A percentile compares a stretch with the other conserved stretches of the same genome.
phyloP scores from a whole-genome alignment of 2,797 vertebrate species.

The Artibeus lituratus region DNA sequence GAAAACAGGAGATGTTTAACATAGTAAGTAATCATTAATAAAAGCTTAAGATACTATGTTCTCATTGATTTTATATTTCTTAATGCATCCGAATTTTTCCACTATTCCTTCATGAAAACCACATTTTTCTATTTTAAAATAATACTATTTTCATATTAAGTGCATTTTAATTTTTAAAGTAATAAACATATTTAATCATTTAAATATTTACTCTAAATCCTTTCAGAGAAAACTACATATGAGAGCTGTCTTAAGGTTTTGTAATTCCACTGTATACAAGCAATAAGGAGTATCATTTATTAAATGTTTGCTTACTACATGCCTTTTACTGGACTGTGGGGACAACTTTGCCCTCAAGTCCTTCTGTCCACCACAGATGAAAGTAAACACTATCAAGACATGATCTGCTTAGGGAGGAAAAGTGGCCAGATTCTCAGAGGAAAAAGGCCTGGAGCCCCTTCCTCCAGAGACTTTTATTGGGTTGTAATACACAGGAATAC shows the following conservation, averaged over 20 bases:
- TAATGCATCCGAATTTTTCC: not conserved
- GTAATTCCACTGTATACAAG: not conserved
- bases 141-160: not conserved
- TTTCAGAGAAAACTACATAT: not conserved
- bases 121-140: not conserved
- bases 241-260: not conserved
- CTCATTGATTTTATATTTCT: not conserved
- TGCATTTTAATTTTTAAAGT: not conserved
- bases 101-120: not conserved
- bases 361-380: too few relatives aligned
- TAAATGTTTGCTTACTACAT: not conserved
- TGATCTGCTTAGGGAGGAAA: too few relatives aligned
- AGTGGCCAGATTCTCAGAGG: too few relatives aligned
- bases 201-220: not conserved
- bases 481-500: too few relatives aligned
- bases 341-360: too few relatives aligned
- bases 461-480: too few relatives aligned
- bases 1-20: not conserved
- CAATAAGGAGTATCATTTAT: not conserved
- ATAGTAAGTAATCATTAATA: not conserved
- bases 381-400: too few relatives aligned
- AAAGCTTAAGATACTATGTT: not conserved
- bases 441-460: too few relatives aligned
- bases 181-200: not conserved
- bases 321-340: not conserved